Evolutionary conservation across 2,888 invertebrate genomes (phyloP), one percentile per base, ranked within the genome.

Genomic region (Opisthograptis luteolata): DNA sequence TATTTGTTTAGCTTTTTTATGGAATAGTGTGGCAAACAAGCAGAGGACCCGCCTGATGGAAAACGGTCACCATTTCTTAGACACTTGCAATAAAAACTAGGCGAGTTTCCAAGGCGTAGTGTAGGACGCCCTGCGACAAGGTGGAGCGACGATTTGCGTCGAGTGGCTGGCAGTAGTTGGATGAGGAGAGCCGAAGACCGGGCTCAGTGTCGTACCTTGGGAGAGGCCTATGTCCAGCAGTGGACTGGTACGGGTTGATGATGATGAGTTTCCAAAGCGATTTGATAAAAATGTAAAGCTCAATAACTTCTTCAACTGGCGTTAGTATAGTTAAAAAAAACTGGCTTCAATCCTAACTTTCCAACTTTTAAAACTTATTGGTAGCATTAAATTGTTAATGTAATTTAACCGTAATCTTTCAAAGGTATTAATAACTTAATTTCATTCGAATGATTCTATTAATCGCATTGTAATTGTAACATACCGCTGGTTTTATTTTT

Each of bases 1-100:
- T 43, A 49, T 43, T 49, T 15, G 30, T 51, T 43, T 30, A 41
- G 10, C 40, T 45, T n/a, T n/a, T n/a, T n/a, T n/a, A n/a, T n/a
- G n/a, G 30, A 51, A 44, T 40, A 40, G 44, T 44, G 39, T 44
- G 34, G 39, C 28, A 5, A 43, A 27, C 39, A n/a, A n/a, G n/a
- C n/a, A n/a, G n/a, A n/a, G n/a, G n/a, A n/a, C n/a, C n/a, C n/a
- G n/a, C n/a, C n/a, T n/a, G n/a, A n/a, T n/a, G n/a, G n/a, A n/a
- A n/a, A n/a, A n/a, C n/a, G n/a, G n/a, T n/a, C n/a, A n/a, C n/a
- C n/a, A n/a, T n/a, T n/a, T n/a, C n/a, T n/a, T n/a, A n/a, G n/a
- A n/a, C n/a, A n/a, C n/a, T n/a, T n/a, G n/a, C n/a, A n/a, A n/a
- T n/a, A n/a, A n/a, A n/a, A n/a, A n/a, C n/a, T n/a, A n/a, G n/a